These are phyloP conservation scores for Ceratina australensis DNA, from an alignment of 1,140 invertebrate genomes.

Conservation along the genomic window DNA sequence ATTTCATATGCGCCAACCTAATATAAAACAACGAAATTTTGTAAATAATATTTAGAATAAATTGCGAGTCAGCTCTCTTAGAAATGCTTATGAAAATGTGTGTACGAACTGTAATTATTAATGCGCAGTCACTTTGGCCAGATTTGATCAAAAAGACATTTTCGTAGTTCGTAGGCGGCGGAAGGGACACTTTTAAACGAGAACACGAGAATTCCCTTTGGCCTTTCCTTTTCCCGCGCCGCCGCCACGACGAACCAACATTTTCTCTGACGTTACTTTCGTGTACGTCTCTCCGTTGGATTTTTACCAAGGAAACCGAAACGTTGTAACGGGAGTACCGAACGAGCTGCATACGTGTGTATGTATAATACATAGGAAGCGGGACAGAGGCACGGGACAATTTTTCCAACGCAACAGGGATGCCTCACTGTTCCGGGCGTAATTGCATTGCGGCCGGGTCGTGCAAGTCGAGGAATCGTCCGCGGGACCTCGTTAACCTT, in stretches of 20 bases:
- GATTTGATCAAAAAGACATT: background rate
- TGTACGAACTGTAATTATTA: background rate
- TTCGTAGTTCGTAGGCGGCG: background rate
- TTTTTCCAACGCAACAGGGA: background rate
- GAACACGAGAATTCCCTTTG: background rate
- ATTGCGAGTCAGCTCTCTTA: no score
- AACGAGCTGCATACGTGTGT: background rate
- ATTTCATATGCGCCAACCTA: no score
- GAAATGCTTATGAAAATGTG: no score
- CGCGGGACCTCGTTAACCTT: conserved; percentile 8
- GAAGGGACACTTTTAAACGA: background rate
- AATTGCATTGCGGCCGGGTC: conserved; percentile 15
- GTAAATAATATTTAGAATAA: no score
- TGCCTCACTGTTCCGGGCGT: background rate
- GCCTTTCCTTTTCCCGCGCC: background rate
- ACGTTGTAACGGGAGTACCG: background rate
- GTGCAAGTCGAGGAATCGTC: background rate
- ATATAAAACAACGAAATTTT: no score
- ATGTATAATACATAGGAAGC: background rate
- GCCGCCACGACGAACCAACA: background rate
- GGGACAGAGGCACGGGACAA: background rate
- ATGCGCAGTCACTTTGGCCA: background rate
- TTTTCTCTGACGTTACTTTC: background rate
- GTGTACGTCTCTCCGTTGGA: background rate
- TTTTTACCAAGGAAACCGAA: conserved; percentile 7